Percentiles rank a stretch among this genome's conserved stretches.
phyloP scores from a whole-genome alignment of 1,140 invertebrate genomes.

The Lordiphosa clarofinis region DNA sequence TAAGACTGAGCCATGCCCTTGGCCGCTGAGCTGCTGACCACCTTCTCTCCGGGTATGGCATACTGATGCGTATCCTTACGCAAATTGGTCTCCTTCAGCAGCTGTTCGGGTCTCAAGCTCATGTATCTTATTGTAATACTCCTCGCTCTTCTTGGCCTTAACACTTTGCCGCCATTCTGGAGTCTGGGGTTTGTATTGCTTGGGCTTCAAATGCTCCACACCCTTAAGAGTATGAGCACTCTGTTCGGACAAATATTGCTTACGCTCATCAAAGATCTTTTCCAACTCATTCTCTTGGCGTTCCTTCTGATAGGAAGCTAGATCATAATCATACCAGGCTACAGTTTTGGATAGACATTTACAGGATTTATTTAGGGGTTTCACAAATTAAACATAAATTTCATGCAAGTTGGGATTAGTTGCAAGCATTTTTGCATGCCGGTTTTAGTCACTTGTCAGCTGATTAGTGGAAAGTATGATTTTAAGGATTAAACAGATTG shows the following conservation, averaged over 20 bases:
- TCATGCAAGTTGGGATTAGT: constrained; percentile 14
- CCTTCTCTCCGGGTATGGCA: constrained; percentile 90
- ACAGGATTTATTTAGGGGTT: constrained; percentile 17
- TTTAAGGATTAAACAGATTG: constrained; percentile 6
- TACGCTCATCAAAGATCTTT: constrained; percentile 91
- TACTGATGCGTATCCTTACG: constrained; percentile 90
- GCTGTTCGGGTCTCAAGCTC: constrained; percentile 91
- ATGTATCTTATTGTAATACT: constrained; percentile 91
- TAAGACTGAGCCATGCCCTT: constrained; percentile 93
- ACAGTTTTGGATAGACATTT: constrained; percentile 47
- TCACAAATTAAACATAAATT: constrained; percentile 11
- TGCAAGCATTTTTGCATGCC: constrained; percentile 7
- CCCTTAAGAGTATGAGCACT: constrained; percentile 83
- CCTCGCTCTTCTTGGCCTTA: constrained; percentile 90
- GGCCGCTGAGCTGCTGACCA: constrained; percentile 87
- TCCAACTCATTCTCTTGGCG: constrained; percentile 91
- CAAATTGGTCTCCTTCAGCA: constrained; percentile 89
- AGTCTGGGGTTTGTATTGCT: constrained; percentile 85
- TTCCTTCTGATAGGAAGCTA: constrained; percentile 90
- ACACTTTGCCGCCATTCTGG: constrained; percentile 92
- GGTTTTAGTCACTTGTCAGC: constrained; percentile 23
- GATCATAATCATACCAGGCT: constrained; percentile 96
- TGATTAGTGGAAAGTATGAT: constrained; percentile 33
- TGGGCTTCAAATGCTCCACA: constrained; percentile 84
- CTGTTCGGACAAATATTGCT: constrained; percentile 84